A percentile compares a stretch with the other conserved stretches of the same genome.
phyloP scores from a whole-genome alignment of 1,140 invertebrate species.

The Anoplolepis gracilipes region DNA sequence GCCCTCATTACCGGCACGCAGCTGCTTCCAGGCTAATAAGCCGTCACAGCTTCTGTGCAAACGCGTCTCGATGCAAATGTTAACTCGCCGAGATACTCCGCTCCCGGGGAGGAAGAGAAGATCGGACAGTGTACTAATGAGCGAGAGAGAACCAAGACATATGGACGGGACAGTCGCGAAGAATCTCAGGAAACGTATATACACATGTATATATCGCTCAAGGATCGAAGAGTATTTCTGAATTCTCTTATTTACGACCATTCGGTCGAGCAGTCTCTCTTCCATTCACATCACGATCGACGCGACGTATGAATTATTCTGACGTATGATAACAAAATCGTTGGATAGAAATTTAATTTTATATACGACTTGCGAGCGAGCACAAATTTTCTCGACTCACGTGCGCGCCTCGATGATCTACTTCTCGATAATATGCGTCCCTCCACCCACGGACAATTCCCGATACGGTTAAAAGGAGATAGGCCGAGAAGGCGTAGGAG shows the following conservation, averaged over 20 bases:
- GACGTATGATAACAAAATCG: neutral
- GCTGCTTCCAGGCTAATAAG: constrained; percentile 84
- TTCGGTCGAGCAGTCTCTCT: neutral
- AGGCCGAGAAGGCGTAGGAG: constrained; percentile 71
- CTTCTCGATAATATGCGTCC: constrained; percentile 47
- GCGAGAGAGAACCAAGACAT: constrained; percentile 27
- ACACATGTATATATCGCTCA: constrained; percentile 5
- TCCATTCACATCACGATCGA: neutral
- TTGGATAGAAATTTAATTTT: neutral
- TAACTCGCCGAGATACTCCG: constrained; percentile 33
- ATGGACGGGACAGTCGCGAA: neutral
- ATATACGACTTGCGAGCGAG: neutral
- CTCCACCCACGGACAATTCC: constrained; percentile 50
- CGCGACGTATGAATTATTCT: neutral
- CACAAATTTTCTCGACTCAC: neutral
- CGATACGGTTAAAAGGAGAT: constrained; percentile 50
- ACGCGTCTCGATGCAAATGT: constrained; percentile 74
- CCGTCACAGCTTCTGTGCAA: constrained; percentile 84
- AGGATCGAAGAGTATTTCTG: neutral
- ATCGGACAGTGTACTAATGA: neutral
- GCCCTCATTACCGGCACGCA: constrained; percentile 85
- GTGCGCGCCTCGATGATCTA: constrained; percentile 35
- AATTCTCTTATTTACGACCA: too few relatives aligned
- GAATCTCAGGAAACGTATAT: constrained; percentile 3
- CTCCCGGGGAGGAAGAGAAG: constrained; percentile 23